phyloP scores from a whole-genome alignment of 2,113 vertebrate genomes.

The Plestiodon gilberti region DNA sequence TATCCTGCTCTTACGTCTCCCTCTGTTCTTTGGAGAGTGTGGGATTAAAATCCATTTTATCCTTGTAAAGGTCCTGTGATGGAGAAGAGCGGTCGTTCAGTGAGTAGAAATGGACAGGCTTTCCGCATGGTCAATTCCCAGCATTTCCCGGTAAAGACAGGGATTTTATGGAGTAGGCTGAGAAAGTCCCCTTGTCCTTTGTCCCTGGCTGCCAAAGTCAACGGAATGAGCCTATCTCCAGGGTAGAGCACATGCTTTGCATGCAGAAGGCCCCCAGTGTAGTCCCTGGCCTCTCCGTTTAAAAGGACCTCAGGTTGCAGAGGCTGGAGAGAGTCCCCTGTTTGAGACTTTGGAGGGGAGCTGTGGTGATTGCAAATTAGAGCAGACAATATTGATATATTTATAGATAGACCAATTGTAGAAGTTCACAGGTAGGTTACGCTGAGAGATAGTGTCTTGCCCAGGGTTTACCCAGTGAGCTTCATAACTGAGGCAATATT shows the following conservation, averaged over 20 bases:
- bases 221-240: not conserved
- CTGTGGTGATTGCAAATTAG: not conserved
- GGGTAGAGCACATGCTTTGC: not conserved
- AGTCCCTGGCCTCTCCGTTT: too few species aligned
- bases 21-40: too few species aligned
- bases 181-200: not conserved
- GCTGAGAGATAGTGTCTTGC: too few species aligned
- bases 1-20: not conserved
- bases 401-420: too few species aligned
- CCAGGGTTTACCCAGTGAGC: too few species aligned
- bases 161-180: not conserved
- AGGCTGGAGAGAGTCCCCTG: not conserved
- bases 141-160: not conserved
- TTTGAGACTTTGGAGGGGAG: not conserved
- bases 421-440: too few species aligned
- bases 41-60: not conserved
- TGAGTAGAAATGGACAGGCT: not conserved
- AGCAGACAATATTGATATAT: not conserved
- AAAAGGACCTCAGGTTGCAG: not conserved
- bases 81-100: not conserved
- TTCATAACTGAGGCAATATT: too few species aligned
- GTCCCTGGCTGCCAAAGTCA: not conserved
- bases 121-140: not conserved
- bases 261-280: too few species aligned
- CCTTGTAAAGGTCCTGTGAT: not conserved